These are phyloP conservation scores for Pseudolycoriella hygida DNA, from an alignment of 2,888 invertebrate species.

Conservation along the genomic window DNA sequence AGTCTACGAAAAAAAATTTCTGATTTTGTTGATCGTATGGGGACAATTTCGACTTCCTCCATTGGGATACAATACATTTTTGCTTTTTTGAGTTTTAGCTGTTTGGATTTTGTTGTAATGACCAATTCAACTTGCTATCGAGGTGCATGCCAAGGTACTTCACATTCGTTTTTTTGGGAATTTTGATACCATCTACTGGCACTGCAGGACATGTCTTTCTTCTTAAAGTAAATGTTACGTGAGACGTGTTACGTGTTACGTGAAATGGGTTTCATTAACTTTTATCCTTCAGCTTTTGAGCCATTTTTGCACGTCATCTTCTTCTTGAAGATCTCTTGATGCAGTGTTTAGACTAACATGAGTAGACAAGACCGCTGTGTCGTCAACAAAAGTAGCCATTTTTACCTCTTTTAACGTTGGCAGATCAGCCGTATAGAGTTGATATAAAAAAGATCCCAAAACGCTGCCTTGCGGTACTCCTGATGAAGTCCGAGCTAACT, in stretches of 20 bases:
- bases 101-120: no score
- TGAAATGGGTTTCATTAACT: neutral
- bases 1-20: no score
- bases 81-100: no score
- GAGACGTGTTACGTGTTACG: neutral
- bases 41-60: no score
- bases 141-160: no score
- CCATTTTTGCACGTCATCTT: no score
- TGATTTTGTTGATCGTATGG: no score
- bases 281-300: neutral
- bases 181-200: neutral
- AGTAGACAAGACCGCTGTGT: slow-evolving; percentile 8
- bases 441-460: slow-evolving; percentile 11
- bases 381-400: slow-evolving; percentile 13
- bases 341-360: neutral
- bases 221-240: neutral
- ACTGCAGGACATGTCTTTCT: neutral
- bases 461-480: slow-evolving; percentile 13
- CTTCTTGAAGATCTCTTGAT: neutral
- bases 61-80: no score
- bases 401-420: slow-evolving; percentile 8
- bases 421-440: slow-evolving; percentile 11
- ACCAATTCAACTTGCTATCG: no score
- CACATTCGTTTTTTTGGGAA: no score
- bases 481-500: neutral